These are phyloP conservation scores for Sinella curviseta DNA, from an alignment of 1,140 invertebrate genomes.

Conservation along the genomic window DNA sequence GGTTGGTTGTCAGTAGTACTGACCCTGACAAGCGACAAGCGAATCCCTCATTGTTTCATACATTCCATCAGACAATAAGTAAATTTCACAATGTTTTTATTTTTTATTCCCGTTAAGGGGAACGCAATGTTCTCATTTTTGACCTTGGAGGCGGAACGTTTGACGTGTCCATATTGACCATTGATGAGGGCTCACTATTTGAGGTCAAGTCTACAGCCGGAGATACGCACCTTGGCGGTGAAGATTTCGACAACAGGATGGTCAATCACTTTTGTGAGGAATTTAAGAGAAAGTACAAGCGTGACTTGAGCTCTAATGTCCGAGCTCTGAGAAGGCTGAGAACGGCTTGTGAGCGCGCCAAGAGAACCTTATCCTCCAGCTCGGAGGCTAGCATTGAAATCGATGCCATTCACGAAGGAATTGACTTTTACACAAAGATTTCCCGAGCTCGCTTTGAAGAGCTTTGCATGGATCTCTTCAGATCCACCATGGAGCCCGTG, in stretches of 20 bases:
- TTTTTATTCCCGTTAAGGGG: no score
- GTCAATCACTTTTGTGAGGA: slow-evolving; percentile 64
- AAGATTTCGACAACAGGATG: slow-evolving; percentile 47
- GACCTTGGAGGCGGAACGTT: slow-evolving; percentile 57
- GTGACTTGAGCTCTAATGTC: slow-evolving; percentile 72
- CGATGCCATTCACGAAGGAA: slow-evolving; percentile 72
- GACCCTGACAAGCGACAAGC: no score
- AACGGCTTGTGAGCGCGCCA: slow-evolving; percentile 72
- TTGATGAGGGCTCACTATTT: slow-evolving; percentile 59
- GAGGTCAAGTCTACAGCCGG: slow-evolving; percentile 74
- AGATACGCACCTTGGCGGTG: slow-evolving; percentile 47
- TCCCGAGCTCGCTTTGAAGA: slow-evolving; percentile 93
- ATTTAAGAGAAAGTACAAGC: slow-evolving; percentile 82
- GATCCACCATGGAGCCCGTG: slow-evolving; percentile 70
- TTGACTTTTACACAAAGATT: slow-evolving; percentile 93
- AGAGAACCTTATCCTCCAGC: slow-evolving; percentile 67
- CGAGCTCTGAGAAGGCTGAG: slow-evolving; percentile 74
- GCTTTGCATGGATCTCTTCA: slow-evolving; percentile 87
- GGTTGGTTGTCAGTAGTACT: no score
- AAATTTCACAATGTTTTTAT: no score
- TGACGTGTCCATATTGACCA: slow-evolving; percentile 63
- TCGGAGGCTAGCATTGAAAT: slow-evolving; percentile 72
- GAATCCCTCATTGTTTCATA: no score
- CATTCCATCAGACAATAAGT: no score
- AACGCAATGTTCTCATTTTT: slow-evolving; percentile 57